phyloP scores from a whole-genome alignment of 64 coral and sea anemone genomes.

The Cladopsammia gracilis region DNA sequence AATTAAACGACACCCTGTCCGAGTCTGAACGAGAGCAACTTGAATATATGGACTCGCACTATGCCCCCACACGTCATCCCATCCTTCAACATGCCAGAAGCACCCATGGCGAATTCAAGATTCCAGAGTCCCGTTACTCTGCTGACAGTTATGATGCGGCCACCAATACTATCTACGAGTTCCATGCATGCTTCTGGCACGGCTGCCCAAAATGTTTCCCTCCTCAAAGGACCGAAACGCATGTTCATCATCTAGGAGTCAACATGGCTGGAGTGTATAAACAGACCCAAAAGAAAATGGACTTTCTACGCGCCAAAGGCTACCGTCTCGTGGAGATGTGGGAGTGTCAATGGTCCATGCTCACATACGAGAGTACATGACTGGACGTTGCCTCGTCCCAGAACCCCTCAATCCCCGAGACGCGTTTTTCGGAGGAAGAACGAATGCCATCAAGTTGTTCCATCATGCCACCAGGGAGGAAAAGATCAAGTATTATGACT shows the following conservation, averaged over 20 bases:
- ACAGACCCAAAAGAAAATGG: neutral
- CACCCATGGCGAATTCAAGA: neutral
- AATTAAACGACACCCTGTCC: too few relatives aligned
- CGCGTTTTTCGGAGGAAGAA: constrained; percentile 23
- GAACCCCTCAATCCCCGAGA: constrained; percentile 16
- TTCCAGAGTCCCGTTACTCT: neutral
- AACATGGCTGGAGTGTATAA: neutral
- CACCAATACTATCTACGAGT: constrained; percentile 32
- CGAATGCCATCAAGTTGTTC: constrained; percentile 40
- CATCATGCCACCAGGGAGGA: neutral
- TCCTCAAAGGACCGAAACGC: neutral
- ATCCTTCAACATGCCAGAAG: neutral
- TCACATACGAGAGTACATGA: neutral
- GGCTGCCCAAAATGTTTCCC: neutral
- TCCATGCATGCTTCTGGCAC: constrained; percentile 33
- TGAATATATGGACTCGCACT: too few relatives aligned
- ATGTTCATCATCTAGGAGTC: neutral
- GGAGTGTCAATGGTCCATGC: constrained; percentile 14
- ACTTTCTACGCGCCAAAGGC: neutral
- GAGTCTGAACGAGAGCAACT: too few relatives aligned
- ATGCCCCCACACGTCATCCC: too few relatives aligned
- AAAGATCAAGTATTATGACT: constrained; percentile 19
- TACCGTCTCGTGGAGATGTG: neutral
- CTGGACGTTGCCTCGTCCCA: neutral
- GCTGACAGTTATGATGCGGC: neutral